A percentile compares a stretch with the other conserved stretches of the same genome.
These are phyloP conservation scores for Elanoides forficatus DNA, from an alignment of 2,113 vertebrate species.

Conservation along the genomic window DNA sequence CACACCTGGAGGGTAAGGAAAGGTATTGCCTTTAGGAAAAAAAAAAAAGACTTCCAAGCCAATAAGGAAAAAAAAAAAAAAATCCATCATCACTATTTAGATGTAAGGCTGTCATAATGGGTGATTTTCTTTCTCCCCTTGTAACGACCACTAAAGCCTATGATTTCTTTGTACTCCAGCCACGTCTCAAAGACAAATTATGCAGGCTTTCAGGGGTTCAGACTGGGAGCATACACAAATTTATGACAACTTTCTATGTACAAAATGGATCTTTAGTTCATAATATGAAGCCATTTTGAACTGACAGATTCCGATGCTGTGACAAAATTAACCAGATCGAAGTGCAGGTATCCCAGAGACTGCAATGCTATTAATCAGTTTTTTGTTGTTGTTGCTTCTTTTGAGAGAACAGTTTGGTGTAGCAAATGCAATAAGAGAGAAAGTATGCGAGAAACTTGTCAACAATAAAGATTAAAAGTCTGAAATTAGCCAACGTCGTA, in stretches of 20 bases:
- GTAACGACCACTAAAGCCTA: background rate
- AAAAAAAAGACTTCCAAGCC: background rate
- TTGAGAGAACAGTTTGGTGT: background rate
- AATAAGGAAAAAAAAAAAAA: background rate
- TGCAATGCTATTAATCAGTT: rapidly evolving
- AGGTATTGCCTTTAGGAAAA: background rate
- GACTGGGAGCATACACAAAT: background rate
- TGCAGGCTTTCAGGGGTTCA: background rate
- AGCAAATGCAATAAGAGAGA: background rate
- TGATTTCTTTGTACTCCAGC: background rate
- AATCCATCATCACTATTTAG: background rate
- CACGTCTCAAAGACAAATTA: background rate
- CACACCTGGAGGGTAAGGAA: background rate
- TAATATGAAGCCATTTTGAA: background rate
- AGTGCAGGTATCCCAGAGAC: background rate
- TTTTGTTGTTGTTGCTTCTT: background rate
- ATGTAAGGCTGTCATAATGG: background rate
- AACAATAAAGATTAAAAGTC: background rate
- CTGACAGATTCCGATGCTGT: background rate
- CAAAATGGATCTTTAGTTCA: background rate
- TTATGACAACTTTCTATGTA: background rate
- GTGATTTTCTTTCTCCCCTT: background rate
- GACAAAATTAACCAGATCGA: background rate
- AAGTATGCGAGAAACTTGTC: background rate
- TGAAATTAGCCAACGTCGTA: background rate